These are phyloP conservation scores for Papilio polyxenes DNA, from an alignment of 1,140 invertebrate species.

Conservation along the genomic window DNA sequence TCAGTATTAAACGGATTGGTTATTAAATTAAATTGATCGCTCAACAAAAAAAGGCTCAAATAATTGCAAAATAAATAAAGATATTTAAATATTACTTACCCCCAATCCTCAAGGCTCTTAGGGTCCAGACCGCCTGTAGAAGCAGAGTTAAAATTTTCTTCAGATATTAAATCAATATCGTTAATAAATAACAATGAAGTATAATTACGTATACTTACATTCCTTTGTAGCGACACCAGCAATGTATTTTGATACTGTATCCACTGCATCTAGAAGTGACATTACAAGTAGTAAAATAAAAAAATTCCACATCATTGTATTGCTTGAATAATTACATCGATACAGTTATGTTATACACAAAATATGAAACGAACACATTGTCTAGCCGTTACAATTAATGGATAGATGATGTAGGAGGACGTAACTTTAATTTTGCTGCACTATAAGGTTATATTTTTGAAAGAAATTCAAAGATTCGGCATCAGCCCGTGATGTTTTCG, in stretches of 20 bases:
- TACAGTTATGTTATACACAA: background rate
- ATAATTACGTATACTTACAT: constrained; percentile 49
- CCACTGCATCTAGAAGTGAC: constrained; percentile 51
- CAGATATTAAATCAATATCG: background rate
- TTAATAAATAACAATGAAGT: background rate
- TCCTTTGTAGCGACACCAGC: constrained; percentile 58
- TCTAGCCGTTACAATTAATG: background rate
- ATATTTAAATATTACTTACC: constrained; percentile 15
- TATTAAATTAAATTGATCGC: no score
- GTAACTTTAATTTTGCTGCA: no score
- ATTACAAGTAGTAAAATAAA: constrained; percentile 8
- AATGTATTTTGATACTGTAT: constrained; percentile 54
- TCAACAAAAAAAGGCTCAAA: background rate
- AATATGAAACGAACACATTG: background rate
- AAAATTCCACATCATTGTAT: background rate
- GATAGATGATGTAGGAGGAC: background rate
- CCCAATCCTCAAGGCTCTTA: constrained; percentile 48
- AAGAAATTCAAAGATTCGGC: no score
- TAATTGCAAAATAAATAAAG: background rate
- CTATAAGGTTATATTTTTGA: no score
- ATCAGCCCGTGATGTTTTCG: no score
- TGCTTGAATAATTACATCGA: background rate
- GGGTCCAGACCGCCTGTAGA: constrained; percentile 58
- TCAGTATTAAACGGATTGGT: no score
- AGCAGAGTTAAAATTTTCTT: background rate